These are phyloP conservation scores for Apamea anceps DNA, from an alignment of 2,888 invertebrate genomes.

Conservation along the genomic window DNA sequence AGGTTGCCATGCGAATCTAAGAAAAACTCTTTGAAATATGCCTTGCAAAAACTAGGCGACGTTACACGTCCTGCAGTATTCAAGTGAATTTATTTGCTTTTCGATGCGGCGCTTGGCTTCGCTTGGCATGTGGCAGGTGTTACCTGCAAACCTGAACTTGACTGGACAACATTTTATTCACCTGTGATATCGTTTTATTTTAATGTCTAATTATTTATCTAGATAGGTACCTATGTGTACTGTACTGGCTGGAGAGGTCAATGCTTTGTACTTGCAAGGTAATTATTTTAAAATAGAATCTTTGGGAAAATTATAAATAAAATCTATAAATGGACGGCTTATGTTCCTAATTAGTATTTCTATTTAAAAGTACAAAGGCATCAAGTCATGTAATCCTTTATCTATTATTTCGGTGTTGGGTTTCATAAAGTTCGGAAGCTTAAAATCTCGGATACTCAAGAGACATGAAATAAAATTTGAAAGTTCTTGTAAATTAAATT, in stretches of 20 bases:
- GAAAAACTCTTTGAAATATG: constrained; percentile 82
- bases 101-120: constrained; percentile 74
- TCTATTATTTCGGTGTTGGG: background rate
- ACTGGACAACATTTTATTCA: constrained; percentile 83
- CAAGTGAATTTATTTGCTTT: constrained; percentile 80
- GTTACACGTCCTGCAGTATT: constrained; percentile 79
- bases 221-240: constrained; percentile 42
- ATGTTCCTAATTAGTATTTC: background rate
- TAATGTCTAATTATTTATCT: constrained; percentile 68
- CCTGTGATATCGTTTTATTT: constrained; percentile 72
- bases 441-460: background rate
- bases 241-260: constrained; percentile 28
- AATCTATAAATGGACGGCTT: background rate
- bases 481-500: background rate
- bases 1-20: constrained; percentile 86
- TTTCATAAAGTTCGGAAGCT: background rate
- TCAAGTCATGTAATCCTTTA: background rate
- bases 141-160: constrained; percentile 80
- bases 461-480: background rate
- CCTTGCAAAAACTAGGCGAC: constrained; percentile 81
- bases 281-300: constrained; percentile 10
- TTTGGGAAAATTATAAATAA: background rate
- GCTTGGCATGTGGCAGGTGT: constrained; percentile 82
- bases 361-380: background rate
- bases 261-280: constrained; percentile 23